Conservation (phyloP, 2,113 vertebrate species). For the Anas platyrhynchos region DNA sequence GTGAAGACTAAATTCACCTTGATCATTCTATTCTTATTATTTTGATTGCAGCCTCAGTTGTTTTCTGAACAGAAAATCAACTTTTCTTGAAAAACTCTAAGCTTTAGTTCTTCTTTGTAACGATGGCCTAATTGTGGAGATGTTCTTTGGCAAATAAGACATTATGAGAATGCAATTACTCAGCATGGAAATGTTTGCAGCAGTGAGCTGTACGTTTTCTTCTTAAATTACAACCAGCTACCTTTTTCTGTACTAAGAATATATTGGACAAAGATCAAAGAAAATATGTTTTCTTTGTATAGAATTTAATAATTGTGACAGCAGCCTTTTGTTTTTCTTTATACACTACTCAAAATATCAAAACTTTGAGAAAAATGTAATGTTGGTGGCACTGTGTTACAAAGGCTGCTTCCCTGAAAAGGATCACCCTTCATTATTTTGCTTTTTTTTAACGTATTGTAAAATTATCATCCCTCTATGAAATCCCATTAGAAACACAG, state of each 20-base stretch:
- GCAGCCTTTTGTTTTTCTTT: neutral
- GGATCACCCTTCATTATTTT: rapidly evolving
- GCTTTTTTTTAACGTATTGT: neutral
- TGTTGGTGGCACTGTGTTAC: neutral
- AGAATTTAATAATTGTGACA: neutral
- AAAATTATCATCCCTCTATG: neutral
- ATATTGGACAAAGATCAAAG: neutral
- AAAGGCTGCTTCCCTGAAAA: neutral
- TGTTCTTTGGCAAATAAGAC: neutral
- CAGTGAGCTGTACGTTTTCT: slow-evolving; percentile 4
- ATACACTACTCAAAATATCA: slow-evolving; percentile 11
- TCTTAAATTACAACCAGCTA: slow-evolving; percentile 8
- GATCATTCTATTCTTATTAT: neutral
- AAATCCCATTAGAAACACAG: neutral
- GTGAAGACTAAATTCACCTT: neutral
- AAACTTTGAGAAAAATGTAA: slow-evolving; percentile 15
- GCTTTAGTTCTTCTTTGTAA: neutral
- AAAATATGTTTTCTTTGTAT: neutral
- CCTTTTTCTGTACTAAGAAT: neutral
- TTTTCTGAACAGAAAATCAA: neutral
- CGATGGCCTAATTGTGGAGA: neutral
- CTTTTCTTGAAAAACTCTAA: neutral
- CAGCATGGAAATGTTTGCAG: neutral
- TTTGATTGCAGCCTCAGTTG: neutral
- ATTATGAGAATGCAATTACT: neutral